Evolutionary conservation across 2,888 invertebrate species (phyloP).

Genomic region (Stenodera caucasica): DNA sequence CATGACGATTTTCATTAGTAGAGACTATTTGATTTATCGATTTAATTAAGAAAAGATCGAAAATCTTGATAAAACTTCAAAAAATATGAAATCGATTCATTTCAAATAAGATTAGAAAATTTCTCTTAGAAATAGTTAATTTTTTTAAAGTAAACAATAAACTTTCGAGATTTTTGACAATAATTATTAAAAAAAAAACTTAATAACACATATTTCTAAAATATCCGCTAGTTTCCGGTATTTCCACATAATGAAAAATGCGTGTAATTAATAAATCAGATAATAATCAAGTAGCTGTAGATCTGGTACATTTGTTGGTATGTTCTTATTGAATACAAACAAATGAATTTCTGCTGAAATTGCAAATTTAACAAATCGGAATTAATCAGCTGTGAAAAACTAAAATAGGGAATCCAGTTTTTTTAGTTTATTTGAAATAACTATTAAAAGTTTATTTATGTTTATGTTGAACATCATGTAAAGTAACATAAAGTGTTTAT

Average conservation of each 20-base stretch:
- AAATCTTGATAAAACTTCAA: too few relatives aligned
- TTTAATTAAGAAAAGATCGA: not conserved
- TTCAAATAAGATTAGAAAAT: too few relatives aligned
- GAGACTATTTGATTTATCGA: not conserved
- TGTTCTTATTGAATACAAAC: not conserved
- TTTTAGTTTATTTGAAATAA: not conserved
- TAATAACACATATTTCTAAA: too few relatives aligned
- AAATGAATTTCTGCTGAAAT: not conserved
- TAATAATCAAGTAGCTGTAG: not conserved
- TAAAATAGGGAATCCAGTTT: not conserved
- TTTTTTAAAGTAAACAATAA: too few relatives aligned
- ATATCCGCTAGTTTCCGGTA: not conserved
- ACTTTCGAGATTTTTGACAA: too few relatives aligned
- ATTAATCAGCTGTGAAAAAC: too few relatives aligned
- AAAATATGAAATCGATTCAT: too few relatives aligned
- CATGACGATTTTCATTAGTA: not conserved
- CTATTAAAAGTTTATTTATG: slow-evolving; percentile 3
- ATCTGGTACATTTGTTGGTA: not conserved
- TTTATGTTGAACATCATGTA: slow-evolving; percentile 4
- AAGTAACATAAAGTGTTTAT: slow-evolving; percentile 4
- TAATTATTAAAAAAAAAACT: too few relatives aligned
- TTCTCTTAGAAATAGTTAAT: too few relatives aligned
- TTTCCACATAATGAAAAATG: not conserved
- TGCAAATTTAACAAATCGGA: not conserved
- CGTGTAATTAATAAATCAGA: not conserved